Evolutionary conservation across 1,140 invertebrate genomes (phyloP).

Genomic region (Heliothis subflexa): DNA sequence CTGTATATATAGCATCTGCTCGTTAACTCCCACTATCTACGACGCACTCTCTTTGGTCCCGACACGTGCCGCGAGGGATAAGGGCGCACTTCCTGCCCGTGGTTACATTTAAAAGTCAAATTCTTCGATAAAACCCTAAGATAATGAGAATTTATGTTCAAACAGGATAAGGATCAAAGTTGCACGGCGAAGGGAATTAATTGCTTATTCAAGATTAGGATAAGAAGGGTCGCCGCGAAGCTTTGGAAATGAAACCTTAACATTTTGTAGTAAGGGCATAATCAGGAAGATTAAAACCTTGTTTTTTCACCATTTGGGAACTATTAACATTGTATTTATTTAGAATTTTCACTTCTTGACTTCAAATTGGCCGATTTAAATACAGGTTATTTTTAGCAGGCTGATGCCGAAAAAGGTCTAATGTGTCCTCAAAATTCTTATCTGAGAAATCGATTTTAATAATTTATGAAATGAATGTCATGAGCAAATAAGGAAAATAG

Average conservation of each 20-base stretch:
- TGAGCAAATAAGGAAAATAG: too few species aligned
- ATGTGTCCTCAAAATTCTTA: too few species aligned
- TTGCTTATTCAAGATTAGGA: constrained; percentile 34
- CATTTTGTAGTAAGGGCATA: background rate
- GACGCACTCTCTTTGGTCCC: background rate
- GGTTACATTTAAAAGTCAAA: constrained; percentile 43
- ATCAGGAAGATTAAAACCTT: background rate
- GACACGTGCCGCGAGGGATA: background rate
- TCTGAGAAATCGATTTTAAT: too few species aligned
- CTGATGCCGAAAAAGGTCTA: too few species aligned
- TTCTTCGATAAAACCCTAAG: constrained; percentile 32
- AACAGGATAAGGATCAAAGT: constrained; percentile 38
- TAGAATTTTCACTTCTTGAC: too few species aligned
- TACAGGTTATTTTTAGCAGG: too few species aligned
- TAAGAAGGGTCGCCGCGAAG: constrained; percentile 1
- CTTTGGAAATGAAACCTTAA: background rate
- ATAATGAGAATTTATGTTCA: constrained; percentile 47
- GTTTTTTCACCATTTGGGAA: too few species aligned
- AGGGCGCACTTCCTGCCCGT: constrained; percentile 26
- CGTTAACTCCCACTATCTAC: constrained; percentile 2
- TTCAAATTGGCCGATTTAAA: too few species aligned
- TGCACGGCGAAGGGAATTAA: constrained; percentile 13
- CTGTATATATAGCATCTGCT: background rate
- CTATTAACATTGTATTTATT: too few species aligned
- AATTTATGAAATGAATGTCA: too few species aligned